Evolutionary conservation across 2,797 vertebrate species (phyloP), one percentile per base, ranked within the genome.

Genomic region (Lepilemur ruficaudatus): DNA sequence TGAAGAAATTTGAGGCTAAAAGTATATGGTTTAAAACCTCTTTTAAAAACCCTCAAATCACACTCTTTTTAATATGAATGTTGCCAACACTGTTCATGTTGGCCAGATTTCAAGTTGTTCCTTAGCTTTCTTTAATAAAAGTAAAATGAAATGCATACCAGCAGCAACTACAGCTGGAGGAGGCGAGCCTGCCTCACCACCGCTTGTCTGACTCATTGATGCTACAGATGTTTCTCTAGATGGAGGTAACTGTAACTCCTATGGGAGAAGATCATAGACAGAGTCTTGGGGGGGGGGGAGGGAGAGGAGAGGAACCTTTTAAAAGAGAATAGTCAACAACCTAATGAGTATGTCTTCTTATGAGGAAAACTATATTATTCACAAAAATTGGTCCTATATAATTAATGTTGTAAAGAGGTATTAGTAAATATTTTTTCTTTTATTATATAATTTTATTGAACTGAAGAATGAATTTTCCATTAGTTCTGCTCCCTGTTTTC

Each of bases 131-230:
- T 89, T 93, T 94, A 94, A 92, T 94, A 93, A n/a, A n/a, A 81
- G 57, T 97, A 97, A 98, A 98, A 96, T 93, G 97, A 98, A 98
- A 98, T 98, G 98, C 99, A 99, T 99, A 99, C 99, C 99, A 99
- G 99, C 99, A 99, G 99, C 99, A 96, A 99, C 98, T 97, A 99
- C 98, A 98, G 99, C 99, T 96, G 99, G 99, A 98, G 99, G 99
- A 97, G 99, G 99, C 98, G 99, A 99, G 89, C 99, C 99, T 57
- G 99, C 99, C 99, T 99, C 99, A 95, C 99, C 99, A 79, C 99
- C 99, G 3, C 99, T 99, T 97, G 99, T 99, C 99, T 99, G 99
- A 99, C 99, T 99, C 99, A 99, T 99, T 98, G 99, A 99, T 98
- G 99, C 99, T 98, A 98, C 98, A 96, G 98, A 99, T 98, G 98